Conservation (phyloP, 2,888 invertebrate genomes). For the Koerneria pararmatus region DNA sequence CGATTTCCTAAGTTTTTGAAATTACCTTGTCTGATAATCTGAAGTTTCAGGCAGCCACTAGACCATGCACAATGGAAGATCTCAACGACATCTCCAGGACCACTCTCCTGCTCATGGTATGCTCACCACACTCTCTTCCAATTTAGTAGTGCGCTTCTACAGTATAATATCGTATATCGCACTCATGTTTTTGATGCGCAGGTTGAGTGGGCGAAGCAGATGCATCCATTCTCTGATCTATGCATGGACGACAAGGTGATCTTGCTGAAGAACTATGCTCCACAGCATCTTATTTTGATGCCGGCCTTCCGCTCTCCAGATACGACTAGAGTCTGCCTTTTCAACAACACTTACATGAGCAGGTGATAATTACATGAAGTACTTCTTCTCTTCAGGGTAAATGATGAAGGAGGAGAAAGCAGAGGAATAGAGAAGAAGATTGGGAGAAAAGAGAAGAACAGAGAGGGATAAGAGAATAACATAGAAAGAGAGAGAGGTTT, state of each 20-base stretch:
- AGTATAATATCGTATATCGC: neutral
- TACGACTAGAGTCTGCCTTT: slow-evolving; percentile 49
- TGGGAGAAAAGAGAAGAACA: neutral
- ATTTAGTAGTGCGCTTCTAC: no score
- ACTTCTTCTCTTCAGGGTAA: no score
- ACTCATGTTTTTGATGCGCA: neutral
- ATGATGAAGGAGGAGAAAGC: no score
- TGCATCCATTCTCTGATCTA: slow-evolving; percentile 53
- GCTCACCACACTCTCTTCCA: neutral
- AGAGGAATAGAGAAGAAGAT: slow-evolving; percentile 16
- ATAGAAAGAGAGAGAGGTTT: no score
- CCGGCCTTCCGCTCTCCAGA: slow-evolving; percentile 54
- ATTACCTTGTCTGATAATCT: no score
- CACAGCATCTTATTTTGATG: slow-evolving; percentile 58
- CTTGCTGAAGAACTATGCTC: slow-evolving; percentile 58
- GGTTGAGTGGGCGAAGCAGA: slow-evolving; percentile 56
- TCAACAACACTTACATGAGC: slow-evolving; percentile 57
- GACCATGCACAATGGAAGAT: no score
- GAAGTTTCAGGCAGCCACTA: no score
- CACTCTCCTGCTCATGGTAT: slow-evolving; percentile 53
- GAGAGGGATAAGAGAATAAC: no score
- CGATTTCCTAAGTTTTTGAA: no score
- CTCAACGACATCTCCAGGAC: slow-evolving; percentile 57
- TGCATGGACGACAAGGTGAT: slow-evolving; percentile 56
- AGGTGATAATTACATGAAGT: no score